Evolutionary conservation across 2,797 vertebrate genomes (phyloP), one percentile per base, ranked within the genome.

Genomic region (Typhlichthys subterraneus): DNA sequence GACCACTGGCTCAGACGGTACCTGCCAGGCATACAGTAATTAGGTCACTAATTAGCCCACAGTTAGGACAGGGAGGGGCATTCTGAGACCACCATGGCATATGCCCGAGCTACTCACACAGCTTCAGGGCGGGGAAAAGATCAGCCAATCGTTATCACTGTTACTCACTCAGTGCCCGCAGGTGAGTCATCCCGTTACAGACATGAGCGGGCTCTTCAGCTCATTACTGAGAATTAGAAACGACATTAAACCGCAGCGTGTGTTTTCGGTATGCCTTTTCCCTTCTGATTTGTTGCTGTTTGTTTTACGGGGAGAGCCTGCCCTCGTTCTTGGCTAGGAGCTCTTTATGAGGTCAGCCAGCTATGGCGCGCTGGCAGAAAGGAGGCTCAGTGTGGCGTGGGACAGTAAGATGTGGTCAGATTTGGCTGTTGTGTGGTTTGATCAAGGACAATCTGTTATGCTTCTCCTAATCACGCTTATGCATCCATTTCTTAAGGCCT

Each of bases 21-120:
- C 8, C 29, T 31, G 65, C 67, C 59, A 74, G 69, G 77, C 63
- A 73, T 52, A n/a, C 56, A 69, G 73, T 89, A 90, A 89, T 87
- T 90, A 86, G 89, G 88, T 88, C 87, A 89, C 82, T 76, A 72
- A 86, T 86, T 79, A 87, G 76, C 82, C 84, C 72, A 77, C 73
- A 85, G 86, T 84, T 77, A 87, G 86, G 82, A 84, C 69, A 72
- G 46, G 61, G 75, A 56, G 19, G 15, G 67, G 61, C 65, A 45
- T 60, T 70, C 74, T 66, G 17, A 77, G 84, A 87, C 87, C 85
- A 67, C 75, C 61, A 79, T 70, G 78, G 76, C 86, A 85, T 86
- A 87, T 85, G 86, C 77, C 72, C 80, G 52, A 2, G 13, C 67
- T 52, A 46, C 69, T 85, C 57, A 12, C 62, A 72, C 79, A 81